Conservation (phyloP, 2,113 vertebrate species). For the Damaliscus lunatus region DNA sequence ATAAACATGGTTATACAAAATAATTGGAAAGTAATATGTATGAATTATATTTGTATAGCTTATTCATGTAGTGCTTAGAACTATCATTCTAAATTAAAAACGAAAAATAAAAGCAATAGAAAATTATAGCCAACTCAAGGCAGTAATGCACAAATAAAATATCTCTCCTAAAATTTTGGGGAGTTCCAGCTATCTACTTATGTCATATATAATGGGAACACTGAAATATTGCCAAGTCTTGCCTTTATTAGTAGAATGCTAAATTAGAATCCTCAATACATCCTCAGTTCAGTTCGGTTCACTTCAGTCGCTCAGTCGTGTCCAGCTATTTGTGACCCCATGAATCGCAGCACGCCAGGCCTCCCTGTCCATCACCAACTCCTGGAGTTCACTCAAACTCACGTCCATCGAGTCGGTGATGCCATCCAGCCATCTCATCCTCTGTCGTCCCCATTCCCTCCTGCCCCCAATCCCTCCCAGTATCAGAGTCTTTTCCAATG, state of each 20-base stretch:
- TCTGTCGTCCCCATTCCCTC: too few relatives aligned
- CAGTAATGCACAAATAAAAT: background rate
- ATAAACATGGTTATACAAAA: background rate
- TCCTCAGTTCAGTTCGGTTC: too few relatives aligned
- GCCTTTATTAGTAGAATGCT: background rate
- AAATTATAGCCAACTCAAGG: background rate
- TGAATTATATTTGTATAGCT: background rate
- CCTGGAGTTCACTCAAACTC: too few relatives aligned
- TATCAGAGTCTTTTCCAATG: too few relatives aligned
- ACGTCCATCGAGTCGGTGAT: too few relatives aligned
- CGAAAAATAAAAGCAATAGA: background rate
- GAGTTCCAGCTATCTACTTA: background rate
- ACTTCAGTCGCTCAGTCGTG: too few relatives aligned
- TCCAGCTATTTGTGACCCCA: too few relatives aligned
- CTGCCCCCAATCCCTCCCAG: too few relatives aligned
- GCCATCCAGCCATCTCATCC: too few relatives aligned
- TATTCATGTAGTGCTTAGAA: background rate
- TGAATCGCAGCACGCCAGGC: fast-evolving
- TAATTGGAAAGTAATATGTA: background rate
- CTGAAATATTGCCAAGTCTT: background rate
- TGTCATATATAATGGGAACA: background rate
- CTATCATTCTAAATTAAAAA: constrained; percentile 22
- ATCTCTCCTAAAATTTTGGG: background rate
- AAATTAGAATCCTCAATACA: background rate
- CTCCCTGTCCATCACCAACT: too few relatives aligned